A percentile compares a stretch with the other conserved stretches of the same genome.
Conservation (phyloP, 2,113 vertebrate genomes). For the Pseudolaguvia tuberculata region DNA sequence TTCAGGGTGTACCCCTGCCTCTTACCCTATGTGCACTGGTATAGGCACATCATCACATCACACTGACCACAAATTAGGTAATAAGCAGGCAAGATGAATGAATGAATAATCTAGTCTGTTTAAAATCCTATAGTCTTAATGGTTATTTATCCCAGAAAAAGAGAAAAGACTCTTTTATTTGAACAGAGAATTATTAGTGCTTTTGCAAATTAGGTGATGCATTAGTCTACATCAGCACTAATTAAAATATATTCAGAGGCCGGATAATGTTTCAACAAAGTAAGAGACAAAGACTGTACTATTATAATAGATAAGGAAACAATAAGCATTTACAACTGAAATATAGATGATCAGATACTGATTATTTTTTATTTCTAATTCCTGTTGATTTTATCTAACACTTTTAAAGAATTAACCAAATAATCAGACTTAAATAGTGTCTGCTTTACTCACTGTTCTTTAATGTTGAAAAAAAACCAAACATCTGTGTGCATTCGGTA, state of each 20-base stretch:
- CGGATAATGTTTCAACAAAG: slow-evolving; percentile 11
- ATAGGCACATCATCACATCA: no score
- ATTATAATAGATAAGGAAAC: neutral
- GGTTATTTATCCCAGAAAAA: slow-evolving; percentile 3
- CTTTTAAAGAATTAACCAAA: neutral
- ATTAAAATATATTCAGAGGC: slow-evolving; percentile 19
- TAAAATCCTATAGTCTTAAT: neutral
- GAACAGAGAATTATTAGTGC: slow-evolving; percentile 1
- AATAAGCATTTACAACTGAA: slow-evolving; percentile 22
- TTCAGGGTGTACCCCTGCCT: no score
- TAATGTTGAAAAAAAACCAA: neutral
- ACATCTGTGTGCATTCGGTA: slow-evolving; percentile 22
- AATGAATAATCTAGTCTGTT: no score
- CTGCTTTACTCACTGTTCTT: neutral
- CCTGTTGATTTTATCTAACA: neutral
- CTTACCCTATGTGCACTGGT: no score
- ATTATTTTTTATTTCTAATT: neutral
- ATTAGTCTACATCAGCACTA: slow-evolving; percentile 28
- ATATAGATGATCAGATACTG: slow-evolving; percentile 7
- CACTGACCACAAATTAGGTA: no score
- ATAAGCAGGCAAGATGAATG: no score
- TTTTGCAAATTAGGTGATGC: slow-evolving; percentile 33
- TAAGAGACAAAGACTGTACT: slow-evolving; percentile 6
- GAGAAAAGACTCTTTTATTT: slow-evolving; percentile 12
- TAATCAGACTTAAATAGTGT: neutral